Conservation (phyloP, 2,888 invertebrate species). For the Melinaea menophilus region DNA sequence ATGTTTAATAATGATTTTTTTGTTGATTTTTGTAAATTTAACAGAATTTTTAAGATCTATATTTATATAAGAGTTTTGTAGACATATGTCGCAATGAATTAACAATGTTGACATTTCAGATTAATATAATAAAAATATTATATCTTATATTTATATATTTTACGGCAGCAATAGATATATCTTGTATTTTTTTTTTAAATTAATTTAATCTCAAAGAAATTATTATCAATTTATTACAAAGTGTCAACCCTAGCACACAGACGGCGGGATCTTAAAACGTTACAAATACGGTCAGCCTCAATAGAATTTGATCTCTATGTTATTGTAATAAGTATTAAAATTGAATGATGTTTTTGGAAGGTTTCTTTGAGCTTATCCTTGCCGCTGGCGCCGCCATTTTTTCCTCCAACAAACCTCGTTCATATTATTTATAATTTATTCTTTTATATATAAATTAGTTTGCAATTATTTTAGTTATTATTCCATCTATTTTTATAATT, state of each 20-base stretch:
- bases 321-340: slow-evolving; percentile 39
- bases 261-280: slow-evolving; percentile 46
- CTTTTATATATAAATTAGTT: slow-evolving; percentile 56
- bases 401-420: slow-evolving; percentile 60
- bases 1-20: too few relatives aligned
- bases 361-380: slow-evolving; percentile 64
- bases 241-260: slow-evolving; percentile 51
- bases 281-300: slow-evolving; percentile 38
- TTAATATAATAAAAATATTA: too few relatives aligned
- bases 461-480: slow-evolving; percentile 41
- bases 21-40: too few relatives aligned
- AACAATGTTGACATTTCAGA: too few relatives aligned
- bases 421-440: slow-evolving; percentile 74
- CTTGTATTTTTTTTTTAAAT: too few relatives aligned
- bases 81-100: too few relatives aligned
- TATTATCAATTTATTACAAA: too few relatives aligned
- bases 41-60: too few relatives aligned
- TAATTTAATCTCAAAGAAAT: too few relatives aligned
- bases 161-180: too few relatives aligned
- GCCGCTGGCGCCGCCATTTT: slow-evolving; percentile 64
- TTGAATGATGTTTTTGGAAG: slow-evolving; percentile 36
- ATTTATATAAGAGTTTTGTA: too few relatives aligned
- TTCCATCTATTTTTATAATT: slow-evolving; percentile 6
- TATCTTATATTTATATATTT: too few relatives aligned
- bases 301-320: slow-evolving; percentile 40